Conservation (phyloP, 2,113 vertebrate genomes). For the Propithecus coquereli region DNA sequence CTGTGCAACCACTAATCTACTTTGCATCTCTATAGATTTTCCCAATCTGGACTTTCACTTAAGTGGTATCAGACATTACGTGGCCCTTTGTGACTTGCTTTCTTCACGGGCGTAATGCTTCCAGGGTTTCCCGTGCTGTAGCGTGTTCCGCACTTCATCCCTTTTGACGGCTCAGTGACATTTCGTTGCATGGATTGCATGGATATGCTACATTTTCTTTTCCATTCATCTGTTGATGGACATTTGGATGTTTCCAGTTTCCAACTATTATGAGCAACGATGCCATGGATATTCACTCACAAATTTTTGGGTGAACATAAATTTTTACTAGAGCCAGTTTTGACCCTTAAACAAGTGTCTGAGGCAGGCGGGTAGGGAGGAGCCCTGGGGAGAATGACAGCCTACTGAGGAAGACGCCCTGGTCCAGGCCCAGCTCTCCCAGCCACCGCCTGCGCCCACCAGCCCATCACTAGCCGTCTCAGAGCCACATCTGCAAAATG, state of each 20-base stretch:
- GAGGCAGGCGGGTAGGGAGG: background rate
- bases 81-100: background rate
- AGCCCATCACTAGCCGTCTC: background rate
- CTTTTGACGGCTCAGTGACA: background rate
- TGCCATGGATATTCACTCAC: background rate
- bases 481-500: background rate
- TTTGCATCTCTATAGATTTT: background rate
- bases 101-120: background rate
- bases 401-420: background rate
- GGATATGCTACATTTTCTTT: background rate
- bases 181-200: too few species aligned
- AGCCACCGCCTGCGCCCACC: accelerated
- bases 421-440: background rate
- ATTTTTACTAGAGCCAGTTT: background rate
- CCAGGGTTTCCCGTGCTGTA: background rate
- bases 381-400: background rate
- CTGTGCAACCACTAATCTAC: background rate
- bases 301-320: background rate
- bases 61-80: background rate
- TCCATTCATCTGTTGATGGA: background rate
- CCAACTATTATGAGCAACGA: background rate
- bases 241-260: background rate
- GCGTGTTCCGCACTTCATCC: background rate
- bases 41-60: background rate
- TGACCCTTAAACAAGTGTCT: background rate